Percentiles rank a stretch among this genome's conserved stretches.
phyloP scores from a whole-genome alignment of 2,888 invertebrate genomes.

The Drosophila emarginata region DNA sequence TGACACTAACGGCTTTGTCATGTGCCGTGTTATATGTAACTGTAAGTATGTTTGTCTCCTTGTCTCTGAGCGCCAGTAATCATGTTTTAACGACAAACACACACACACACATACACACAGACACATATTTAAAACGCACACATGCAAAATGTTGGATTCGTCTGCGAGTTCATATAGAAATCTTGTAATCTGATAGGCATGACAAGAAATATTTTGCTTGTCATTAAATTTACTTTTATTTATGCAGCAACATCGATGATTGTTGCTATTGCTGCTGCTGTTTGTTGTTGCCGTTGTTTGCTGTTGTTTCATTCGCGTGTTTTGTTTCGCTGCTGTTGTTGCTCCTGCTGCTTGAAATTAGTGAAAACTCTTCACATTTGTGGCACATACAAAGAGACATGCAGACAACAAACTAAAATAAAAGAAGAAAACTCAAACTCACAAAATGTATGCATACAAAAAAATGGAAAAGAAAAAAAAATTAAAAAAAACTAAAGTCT shows the following conservation, averaged over 20 bases:
- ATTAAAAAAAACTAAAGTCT: constrained; percentile 57
- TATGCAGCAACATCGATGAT: constrained; percentile 73
- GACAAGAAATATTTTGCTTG: constrained; percentile 78
- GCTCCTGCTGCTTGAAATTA: constrained; percentile 66
- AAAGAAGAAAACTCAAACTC: constrained; percentile 29
- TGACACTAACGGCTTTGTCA: constrained; percentile 76
- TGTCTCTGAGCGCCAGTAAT: constrained; percentile 66
- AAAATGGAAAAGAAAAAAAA: constrained; percentile 62
- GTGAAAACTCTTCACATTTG: constrained; percentile 75
- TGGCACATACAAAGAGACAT: constrained; percentile 55
- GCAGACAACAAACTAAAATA: constrained; percentile 43
- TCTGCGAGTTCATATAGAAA: constrained; percentile 71
- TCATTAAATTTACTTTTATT: constrained; percentile 78
- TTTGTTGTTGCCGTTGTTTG: constrained; percentile 11
- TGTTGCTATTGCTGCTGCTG: constrained; percentile 44
- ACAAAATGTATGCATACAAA: constrained; percentile 63
- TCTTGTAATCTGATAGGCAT: constrained; percentile 78
- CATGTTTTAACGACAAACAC: constrained; percentile 71
- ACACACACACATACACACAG: constrained; percentile 36
- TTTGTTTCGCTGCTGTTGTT: constrained; percentile 59
- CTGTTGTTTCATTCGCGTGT: constrained; percentile 63
- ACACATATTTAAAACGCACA: constrained; percentile 19
- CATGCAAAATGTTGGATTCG: constrained; percentile 50
- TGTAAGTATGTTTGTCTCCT: constrained; percentile 28
- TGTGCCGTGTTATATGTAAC: constrained; percentile 48